Conservation (phyloP, 2,888 invertebrate species). For the Drosophila atroscutellata region DNA sequence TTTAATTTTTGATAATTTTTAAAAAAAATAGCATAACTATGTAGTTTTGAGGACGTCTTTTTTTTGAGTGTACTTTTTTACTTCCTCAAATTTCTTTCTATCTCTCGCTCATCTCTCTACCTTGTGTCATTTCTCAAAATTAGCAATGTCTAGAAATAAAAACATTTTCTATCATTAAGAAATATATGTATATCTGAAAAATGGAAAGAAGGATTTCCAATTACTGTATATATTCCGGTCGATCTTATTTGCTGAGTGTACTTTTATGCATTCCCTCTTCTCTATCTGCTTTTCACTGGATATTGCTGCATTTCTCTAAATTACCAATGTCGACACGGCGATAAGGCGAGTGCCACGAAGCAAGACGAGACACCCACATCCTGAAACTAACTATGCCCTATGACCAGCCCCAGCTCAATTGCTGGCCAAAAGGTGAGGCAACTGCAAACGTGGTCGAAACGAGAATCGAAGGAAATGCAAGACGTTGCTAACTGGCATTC, state of each 20-base stretch:
- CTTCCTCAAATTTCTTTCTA: background rate
- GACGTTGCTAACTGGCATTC: constrained; percentile 20
- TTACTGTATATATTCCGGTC: background rate
- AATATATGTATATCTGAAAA: background rate
- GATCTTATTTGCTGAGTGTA: background rate
- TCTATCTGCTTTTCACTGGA: background rate
- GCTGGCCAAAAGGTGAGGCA: constrained; percentile 44
- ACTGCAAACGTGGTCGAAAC: constrained; percentile 27
- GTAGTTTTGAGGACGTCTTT: background rate
- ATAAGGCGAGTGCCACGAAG: constrained; percentile 54
- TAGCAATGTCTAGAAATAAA: background rate
- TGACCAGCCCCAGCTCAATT: constrained; percentile 33
- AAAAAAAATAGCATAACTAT: background rate
- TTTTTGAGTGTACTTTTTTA: background rate
- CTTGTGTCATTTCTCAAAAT: background rate
- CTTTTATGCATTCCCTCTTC: background rate
- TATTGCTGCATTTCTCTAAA: constrained; percentile 49
- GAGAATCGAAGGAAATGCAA: constrained; percentile 44
- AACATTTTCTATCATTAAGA: background rate
- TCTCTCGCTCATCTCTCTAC: background rate
- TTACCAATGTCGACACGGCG: constrained; percentile 72
- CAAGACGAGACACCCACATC: constrained; percentile 54
- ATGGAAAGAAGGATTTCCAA: background rate
- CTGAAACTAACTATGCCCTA: constrained; percentile 45
- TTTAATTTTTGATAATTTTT: background rate